Conservation (phyloP, 2,888 invertebrate genomes). For the Trichacis sp. region DNA sequence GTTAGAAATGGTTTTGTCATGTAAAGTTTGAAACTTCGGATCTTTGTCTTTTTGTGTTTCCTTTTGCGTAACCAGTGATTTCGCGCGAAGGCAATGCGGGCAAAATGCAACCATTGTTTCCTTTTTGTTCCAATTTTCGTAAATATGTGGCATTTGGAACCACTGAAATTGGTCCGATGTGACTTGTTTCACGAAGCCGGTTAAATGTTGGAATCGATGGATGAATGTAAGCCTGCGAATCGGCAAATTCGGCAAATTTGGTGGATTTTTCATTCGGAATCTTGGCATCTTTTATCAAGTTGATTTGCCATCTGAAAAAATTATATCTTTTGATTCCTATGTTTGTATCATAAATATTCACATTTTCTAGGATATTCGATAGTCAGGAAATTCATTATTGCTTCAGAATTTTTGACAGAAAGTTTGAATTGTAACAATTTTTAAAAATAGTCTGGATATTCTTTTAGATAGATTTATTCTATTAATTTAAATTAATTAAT, state of each 20-base stretch:
- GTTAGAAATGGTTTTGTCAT: conserved; percentile 8
- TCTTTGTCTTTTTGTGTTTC: conserved; percentile 50
- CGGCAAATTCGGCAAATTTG: conserved; percentile 13
- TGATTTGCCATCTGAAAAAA: conserved; percentile 58
- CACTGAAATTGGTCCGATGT: conserved; percentile 54
- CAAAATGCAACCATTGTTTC: conserved; percentile 49
- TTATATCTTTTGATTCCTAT: background rate
- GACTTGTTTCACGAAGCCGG: conserved; percentile 47
- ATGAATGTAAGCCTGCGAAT: conserved; percentile 6
- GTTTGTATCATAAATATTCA: background rate
- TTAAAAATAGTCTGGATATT: too few relatives aligned
- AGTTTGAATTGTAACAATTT: too few relatives aligned
- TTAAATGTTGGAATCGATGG: conserved; percentile 25
- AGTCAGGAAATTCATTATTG: too few relatives aligned
- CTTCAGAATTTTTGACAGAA: conserved; percentile 4
- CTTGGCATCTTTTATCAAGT: conserved; percentile 50
- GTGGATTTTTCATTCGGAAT: conserved; percentile 18
- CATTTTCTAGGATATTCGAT: too few relatives aligned
- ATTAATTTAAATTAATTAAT: too few relatives aligned
- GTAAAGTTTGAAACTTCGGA: conserved; percentile 47
- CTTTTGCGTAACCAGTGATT: conserved; percentile 39
- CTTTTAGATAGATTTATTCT: too few relatives aligned
- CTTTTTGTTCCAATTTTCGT: conserved; percentile 52
- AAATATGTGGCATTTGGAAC: conserved; percentile 57
- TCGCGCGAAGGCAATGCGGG: conserved; percentile 52